Evolutionary conservation across 1,140 invertebrate genomes (phyloP).

Genomic region (Caenorhabditis remanei): DNA sequence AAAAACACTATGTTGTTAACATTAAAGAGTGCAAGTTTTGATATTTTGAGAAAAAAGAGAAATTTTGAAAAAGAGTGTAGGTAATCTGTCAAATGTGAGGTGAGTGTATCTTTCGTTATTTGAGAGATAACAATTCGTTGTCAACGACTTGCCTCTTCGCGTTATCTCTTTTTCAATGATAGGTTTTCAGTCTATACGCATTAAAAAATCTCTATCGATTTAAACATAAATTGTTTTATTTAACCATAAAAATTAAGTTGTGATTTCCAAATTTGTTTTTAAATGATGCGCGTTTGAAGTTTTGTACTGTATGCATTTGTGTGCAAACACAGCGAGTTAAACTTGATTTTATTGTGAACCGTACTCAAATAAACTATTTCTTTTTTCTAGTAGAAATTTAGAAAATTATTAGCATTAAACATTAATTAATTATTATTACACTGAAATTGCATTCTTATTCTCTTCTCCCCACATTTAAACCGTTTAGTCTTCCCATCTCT

Average conservation of each 20-base stretch:
- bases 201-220: not conserved
- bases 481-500: not conserved
- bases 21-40: too few species aligned
- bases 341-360: not conserved
- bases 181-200: slow-evolving; percentile 6
- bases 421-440: too few species aligned
- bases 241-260: not conserved
- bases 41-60: not conserved
- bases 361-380: not conserved
- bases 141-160: not conserved
- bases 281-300: not conserved
- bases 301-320: slow-evolving; percentile 11
- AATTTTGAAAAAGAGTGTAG: not conserved
- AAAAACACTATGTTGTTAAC: too few species aligned
- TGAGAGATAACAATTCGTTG: slow-evolving; percentile 40
- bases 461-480: too few species aligned
- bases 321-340: not conserved
- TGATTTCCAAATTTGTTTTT: not conserved
- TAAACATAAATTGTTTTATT: not conserved
- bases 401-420: too few species aligned
- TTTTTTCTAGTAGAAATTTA: too few species aligned
- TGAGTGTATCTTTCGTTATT: slow-evolving; percentile 38
- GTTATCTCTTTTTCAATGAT: slow-evolving; percentile 20
- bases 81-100: slow-evolving; percentile 46
- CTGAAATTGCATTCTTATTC: too few species aligned